These are phyloP conservation scores for Myoxocephalus aenaeus DNA, from an alignment of 2,797 vertebrate species.

Conservation along the genomic window DNA sequence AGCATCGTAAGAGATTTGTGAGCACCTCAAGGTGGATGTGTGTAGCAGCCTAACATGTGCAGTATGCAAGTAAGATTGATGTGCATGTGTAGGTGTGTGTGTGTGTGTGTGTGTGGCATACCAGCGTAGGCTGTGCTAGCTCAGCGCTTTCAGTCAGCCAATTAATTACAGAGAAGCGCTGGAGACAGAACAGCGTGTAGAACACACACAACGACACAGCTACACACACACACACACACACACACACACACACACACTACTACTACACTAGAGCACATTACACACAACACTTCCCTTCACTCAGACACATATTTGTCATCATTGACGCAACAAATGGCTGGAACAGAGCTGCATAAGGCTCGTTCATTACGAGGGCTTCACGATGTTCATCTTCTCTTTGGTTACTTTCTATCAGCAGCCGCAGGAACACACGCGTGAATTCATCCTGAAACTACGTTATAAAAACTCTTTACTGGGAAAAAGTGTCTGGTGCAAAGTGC, in stretches of 20 bases:
- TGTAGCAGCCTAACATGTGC: slow-evolving; percentile 20
- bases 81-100: slow-evolving; percentile 22
- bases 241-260: slow-evolving; percentile 35
- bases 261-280: slow-evolving; percentile 49
- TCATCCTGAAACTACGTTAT: slow-evolving; percentile 7
- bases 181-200: slow-evolving; percentile 73
- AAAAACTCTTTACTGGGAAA: slow-evolving; percentile 3
- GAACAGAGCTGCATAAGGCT: slow-evolving; percentile 51
- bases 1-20: slow-evolving; percentile 8
- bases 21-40: slow-evolving; percentile 11
- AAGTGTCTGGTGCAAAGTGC: not conserved
- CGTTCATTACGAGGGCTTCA: slow-evolving; percentile 52
- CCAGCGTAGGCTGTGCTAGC: slow-evolving; percentile 75
- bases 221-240: slow-evolving; percentile 33
- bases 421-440: slow-evolving; percentile 22
- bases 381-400: slow-evolving; percentile 43
- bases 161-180: slow-evolving; percentile 83
- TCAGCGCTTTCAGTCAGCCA: slow-evolving; percentile 81
- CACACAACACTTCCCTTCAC: slow-evolving; percentile 57
- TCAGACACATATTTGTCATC: slow-evolving; percentile 66
- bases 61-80: slow-evolving; percentile 29
- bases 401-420: slow-evolving; percentile 23
- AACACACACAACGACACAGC: slow-evolving; percentile 64
- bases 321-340: slow-evolving; percentile 72
- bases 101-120: slow-evolving; percentile 47